Evolutionary conservation across 1,140 invertebrate genomes (phyloP).

Genomic region (Atta cephalotes): DNA sequence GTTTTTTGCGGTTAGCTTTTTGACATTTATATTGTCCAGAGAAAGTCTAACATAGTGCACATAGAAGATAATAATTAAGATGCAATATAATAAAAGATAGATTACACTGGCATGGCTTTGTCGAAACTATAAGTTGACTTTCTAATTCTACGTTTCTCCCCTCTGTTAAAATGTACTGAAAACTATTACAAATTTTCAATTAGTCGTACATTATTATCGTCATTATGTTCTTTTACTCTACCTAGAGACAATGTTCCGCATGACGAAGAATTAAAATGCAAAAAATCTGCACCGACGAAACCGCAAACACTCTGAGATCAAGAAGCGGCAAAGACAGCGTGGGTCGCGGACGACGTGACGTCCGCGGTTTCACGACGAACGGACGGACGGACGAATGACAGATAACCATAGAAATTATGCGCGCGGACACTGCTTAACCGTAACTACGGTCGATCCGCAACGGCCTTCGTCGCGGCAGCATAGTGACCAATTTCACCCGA

Average conservation of each 20-base stretch:
- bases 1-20: too few relatives aligned
- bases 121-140: not conserved
- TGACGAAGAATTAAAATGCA: conserved; percentile 29
- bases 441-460: conserved; percentile 70
- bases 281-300: conserved; percentile 21
- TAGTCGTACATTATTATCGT: not conserved
- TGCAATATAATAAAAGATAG: not conserved
- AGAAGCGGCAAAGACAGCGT: not conserved
- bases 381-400: conserved; percentile 42
- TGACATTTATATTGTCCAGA: not conserved
- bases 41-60: not conserved
- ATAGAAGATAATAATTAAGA: not conserved
- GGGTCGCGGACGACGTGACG: not conserved
- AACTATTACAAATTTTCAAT: not conserved
- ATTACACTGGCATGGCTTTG: not conserved
- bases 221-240: conserved; percentile 37
- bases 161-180: not conserved
- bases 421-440: conserved; percentile 68
- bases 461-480: conserved; percentile 72
- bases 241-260: conserved; percentile 27
- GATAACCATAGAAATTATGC: conserved; percentile 68
- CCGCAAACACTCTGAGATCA: conserved; percentile 53
- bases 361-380: not conserved
- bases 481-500: conserved; percentile 75
- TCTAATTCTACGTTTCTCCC: not conserved